Evolutionary conservation across 1,140 invertebrate genomes (phyloP).

Genomic region (Lamellibrachia luymesi): DNA sequence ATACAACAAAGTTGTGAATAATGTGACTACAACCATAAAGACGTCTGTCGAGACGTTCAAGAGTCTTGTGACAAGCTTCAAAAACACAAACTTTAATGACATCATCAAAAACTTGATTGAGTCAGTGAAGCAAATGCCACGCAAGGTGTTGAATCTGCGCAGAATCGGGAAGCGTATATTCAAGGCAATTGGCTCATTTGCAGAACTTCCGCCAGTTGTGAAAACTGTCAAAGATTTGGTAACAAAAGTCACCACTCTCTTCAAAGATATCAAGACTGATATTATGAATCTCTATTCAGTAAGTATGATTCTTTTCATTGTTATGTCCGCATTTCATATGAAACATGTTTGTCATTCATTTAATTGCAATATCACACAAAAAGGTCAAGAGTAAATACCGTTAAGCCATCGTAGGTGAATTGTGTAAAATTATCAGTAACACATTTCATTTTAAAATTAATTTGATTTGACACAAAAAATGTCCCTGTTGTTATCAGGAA

Average conservation of each 20-base stretch:
- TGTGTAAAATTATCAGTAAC: too few relatives aligned
- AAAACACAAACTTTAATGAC: neutral
- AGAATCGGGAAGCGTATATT: neutral
- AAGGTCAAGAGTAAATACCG: too few relatives aligned
- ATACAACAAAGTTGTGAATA: neutral
- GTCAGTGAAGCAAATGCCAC: neutral
- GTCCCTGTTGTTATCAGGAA: too few relatives aligned
- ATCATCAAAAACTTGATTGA: neutral
- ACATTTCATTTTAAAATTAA: too few relatives aligned
- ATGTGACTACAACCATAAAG: neutral
- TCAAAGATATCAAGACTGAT: neutral
- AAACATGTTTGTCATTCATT: too few relatives aligned
- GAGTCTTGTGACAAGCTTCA: neutral
- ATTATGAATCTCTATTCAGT: neutral
- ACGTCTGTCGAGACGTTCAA: neutral
- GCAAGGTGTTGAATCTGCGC: neutral
- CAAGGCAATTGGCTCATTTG: neutral
- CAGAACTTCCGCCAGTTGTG: neutral
- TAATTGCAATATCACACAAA: too few relatives aligned
- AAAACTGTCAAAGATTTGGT: neutral
- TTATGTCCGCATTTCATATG: neutral
- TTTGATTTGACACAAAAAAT: too few relatives aligned
- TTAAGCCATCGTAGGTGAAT: too few relatives aligned
- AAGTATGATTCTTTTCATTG: neutral
- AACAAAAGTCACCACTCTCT: neutral